Conservation (phyloP, 2,797 vertebrate species). For the Falco concolor region DNA sequence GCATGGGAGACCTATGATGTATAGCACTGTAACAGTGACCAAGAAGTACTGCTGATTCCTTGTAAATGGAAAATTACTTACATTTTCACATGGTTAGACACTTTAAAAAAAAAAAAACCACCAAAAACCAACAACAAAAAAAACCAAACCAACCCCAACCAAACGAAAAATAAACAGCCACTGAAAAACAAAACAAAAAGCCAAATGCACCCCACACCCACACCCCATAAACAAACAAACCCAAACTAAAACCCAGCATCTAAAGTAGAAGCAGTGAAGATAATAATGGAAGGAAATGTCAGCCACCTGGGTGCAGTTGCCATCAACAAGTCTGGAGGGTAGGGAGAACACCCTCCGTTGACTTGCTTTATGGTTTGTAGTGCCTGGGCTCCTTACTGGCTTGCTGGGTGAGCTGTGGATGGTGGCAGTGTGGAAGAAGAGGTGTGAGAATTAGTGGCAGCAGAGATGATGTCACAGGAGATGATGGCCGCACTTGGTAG, state of each 20-base stretch:
- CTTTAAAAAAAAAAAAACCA: too few relatives aligned
- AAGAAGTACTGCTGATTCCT: not conserved
- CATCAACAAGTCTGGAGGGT: accelerated
- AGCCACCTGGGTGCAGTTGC: not conserved
- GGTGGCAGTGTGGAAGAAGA: not conserved
- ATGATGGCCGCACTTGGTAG: not conserved
- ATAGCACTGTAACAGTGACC: not conserved
- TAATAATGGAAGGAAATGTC: not conserved
- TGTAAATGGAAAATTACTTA: not conserved
- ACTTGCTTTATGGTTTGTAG: not conserved
- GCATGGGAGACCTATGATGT: not conserved
- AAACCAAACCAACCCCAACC: too few relatives aligned
- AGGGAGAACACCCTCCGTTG: accelerated
- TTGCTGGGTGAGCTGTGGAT: not conserved
- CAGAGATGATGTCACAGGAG: not conserved
- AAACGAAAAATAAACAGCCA: too few relatives aligned
- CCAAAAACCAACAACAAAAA: too few relatives aligned
- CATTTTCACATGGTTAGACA: too few relatives aligned
- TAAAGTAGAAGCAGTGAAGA: not conserved
- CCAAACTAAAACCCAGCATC: not conserved
- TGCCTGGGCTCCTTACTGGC: not conserved
- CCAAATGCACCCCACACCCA: too few relatives aligned
- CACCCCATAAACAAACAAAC: not conserved
- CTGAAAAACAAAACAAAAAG: too few relatives aligned
- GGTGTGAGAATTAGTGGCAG: not conserved